These are phyloP conservation scores for Tuberolachnus salignus DNA, from an alignment of 2,888 invertebrate genomes.

Conservation along the genomic window DNA sequence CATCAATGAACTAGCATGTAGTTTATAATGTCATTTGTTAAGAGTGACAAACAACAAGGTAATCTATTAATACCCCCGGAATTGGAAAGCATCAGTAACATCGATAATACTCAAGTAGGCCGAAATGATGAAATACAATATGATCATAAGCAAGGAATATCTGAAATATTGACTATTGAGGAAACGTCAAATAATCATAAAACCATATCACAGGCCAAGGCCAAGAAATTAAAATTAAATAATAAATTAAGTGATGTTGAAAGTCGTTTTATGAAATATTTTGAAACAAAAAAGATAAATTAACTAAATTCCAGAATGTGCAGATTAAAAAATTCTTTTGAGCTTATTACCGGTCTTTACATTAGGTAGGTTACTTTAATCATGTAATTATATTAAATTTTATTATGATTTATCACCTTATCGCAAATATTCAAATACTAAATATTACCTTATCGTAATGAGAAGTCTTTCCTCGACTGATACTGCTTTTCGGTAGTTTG, in stretches of 20 bases:
- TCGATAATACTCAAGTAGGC: not conserved
- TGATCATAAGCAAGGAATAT: not conserved
- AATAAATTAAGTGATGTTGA: slow-evolving; percentile 3
- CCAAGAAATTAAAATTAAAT: not conserved
- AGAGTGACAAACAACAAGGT: not conserved
- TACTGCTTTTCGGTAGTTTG: too few relatives aligned
- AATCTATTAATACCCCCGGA: not conserved
- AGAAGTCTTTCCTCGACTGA: too few relatives aligned
- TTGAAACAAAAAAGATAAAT: slow-evolving; percentile 8
- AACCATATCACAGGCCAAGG: not conserved
- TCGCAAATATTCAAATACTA: too few relatives aligned
- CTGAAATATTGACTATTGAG: not conserved
- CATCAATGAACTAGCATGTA: too few relatives aligned
- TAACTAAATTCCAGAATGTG: not conserved
- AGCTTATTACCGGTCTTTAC: not conserved
- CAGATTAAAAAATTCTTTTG: slow-evolving; percentile 7
- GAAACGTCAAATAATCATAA: not conserved
- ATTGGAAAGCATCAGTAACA: not conserved
- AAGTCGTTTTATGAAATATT: slow-evolving; percentile 1
- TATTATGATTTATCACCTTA: too few relatives aligned
- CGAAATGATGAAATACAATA: slow-evolving; percentile 3
- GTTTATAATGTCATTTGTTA: slow-evolving; percentile 4
- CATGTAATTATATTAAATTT: too few relatives aligned
- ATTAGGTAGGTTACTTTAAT: too few relatives aligned
- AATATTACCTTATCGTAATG: too few relatives aligned